Evolutionary conservation across 2,113 vertebrate genomes (phyloP).

Genomic region (Mustela nigripes): DNA sequence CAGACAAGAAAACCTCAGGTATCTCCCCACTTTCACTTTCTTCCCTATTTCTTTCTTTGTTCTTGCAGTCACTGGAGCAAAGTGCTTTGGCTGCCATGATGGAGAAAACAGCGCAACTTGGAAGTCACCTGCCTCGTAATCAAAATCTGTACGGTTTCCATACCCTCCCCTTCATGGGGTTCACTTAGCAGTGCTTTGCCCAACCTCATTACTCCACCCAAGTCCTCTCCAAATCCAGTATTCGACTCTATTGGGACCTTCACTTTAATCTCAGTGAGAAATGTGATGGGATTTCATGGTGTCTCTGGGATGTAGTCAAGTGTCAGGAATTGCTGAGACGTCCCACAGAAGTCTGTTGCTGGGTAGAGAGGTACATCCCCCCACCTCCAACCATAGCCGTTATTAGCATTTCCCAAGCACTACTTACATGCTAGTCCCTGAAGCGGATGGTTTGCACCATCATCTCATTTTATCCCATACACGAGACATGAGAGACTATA

Average conservation of each 20-base stretch:
- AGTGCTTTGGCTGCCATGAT: not conserved
- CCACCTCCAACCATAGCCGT: not conserved
- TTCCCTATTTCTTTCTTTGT: not conserved
- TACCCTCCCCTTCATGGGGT: not conserved
- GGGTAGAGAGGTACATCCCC: not conserved
- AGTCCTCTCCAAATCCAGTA: conserved; percentile 5
- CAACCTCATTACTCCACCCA: not conserved
- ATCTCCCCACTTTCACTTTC: not conserved
- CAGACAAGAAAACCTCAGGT: not conserved
- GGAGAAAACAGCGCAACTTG: not conserved
- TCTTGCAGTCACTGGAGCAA: not conserved
- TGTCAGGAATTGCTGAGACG: not conserved
- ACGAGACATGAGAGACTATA: not conserved
- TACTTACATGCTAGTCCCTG: not conserved
- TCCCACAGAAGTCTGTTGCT: conserved; percentile 8
- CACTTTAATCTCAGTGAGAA: not conserved
- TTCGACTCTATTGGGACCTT: not conserved
- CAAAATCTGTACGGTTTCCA: not conserved
- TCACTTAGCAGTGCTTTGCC: not conserved
- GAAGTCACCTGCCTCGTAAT: not conserved
- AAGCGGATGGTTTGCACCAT: not conserved
- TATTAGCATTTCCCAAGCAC: not conserved
- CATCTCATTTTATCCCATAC: not conserved
- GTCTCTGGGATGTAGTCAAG: conserved; percentile 23
- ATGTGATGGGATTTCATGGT: not conserved